Evolutionary conservation across 2,113 vertebrate species (phyloP).

Genomic region (Mormyrus lacerda): DNA sequence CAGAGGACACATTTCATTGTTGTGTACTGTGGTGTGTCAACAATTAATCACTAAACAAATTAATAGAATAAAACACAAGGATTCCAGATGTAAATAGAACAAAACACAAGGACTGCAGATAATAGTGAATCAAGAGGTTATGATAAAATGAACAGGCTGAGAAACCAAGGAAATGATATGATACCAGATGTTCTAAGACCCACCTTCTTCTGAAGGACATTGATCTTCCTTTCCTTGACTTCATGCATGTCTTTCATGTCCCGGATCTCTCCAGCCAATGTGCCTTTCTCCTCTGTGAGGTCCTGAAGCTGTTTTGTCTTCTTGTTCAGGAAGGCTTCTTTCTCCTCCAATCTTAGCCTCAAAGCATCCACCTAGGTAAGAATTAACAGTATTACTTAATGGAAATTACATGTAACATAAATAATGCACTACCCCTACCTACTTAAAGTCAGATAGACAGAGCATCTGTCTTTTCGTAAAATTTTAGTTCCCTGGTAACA

Average conservation of each 20-base stretch:
- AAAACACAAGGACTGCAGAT: too few relatives aligned
- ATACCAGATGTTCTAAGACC: not conserved
- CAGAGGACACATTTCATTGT: too few relatives aligned
- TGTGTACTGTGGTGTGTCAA: too few relatives aligned
- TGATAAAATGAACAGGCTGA: not conserved
- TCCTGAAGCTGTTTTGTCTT: constrained; percentile 96
- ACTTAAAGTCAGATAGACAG: not conserved
- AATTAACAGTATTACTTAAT: not conserved
- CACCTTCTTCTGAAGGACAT: constrained; percentile 94
- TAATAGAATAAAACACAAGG: too few relatives aligned
- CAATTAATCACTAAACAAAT: too few relatives aligned
- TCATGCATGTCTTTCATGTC: constrained; percentile 99
- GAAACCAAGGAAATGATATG: not conserved
- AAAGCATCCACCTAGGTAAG: constrained; percentile 82
- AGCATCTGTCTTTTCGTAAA: not conserved
- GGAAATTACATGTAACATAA: not conserved
- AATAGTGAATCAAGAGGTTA: not conserved
- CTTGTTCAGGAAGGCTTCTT: constrained; percentile 90
- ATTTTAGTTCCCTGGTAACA: not conserved
- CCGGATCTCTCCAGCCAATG: constrained; percentile 83
- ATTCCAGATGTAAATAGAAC: too few relatives aligned
- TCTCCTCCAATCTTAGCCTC: constrained; percentile 87
- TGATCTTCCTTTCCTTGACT: constrained; percentile 95
- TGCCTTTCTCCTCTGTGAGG: constrained; percentile 91
- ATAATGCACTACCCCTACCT: not conserved